Conservation (phyloP, 2,113 vertebrate genomes). For the Excalfactoria chinensis region DNA sequence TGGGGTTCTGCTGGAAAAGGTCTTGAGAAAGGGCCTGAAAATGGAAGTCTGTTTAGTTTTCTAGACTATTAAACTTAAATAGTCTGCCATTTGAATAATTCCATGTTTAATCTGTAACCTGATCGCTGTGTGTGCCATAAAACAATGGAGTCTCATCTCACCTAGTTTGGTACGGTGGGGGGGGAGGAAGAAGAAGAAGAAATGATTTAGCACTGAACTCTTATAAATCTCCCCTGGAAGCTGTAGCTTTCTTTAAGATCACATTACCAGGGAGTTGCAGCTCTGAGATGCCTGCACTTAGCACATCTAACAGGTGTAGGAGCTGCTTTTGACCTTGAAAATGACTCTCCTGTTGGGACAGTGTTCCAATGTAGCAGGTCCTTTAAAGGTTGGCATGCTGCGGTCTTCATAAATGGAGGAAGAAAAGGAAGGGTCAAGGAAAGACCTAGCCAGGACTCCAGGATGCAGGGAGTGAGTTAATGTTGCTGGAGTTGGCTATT, state of each 20-base stretch:
- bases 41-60: neutral
- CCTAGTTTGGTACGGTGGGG: neutral
- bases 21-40: neutral
- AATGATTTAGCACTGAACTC: neutral
- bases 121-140: neutral
- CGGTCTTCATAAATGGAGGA: neutral
- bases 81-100: neutral
- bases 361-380: neutral
- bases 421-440: neutral
- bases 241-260: neutral
- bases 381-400: neutral
- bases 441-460: neutral
- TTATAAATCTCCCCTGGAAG: neutral
- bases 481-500: neutral
- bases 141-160: neutral
- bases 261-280: neutral
- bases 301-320: neutral
- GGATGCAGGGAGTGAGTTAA: neutral
- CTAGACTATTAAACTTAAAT: neutral
- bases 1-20: neutral
- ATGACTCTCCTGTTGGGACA: neutral
- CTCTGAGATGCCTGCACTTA: neutral
- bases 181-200: neutral
- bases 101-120: slow-evolving; percentile 13
- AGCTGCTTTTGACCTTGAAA: slow-evolving; percentile 21